Evolutionary conservation across 2,797 vertebrate genomes (phyloP), one percentile per base, ranked within the genome.

Genomic region (Sparidentex hasta): DNA sequence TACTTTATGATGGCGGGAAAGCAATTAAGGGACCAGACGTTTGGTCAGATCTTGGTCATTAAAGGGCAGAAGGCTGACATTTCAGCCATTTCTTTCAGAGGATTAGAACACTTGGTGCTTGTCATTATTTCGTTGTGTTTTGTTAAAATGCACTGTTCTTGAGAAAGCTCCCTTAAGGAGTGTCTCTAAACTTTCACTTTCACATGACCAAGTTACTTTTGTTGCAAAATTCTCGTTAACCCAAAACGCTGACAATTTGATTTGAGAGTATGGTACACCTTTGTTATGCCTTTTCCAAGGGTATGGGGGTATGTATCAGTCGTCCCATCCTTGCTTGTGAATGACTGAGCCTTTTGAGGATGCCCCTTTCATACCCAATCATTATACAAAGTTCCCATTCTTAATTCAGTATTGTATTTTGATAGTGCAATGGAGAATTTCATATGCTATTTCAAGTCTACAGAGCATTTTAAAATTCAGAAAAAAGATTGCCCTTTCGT

Each of bases 51-150:
- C 13, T 54, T 33, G n/a, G 14, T 52, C 29, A 67, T 65, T 52
- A 58, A 63, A 46, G 70, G 48, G 27, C 57, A 58, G 41, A 74
- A 63, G 41, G 73, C 44, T 65, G 38, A 61, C 51, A 61, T 52
- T 66, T 71, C 61, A 66, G 25, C 65, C 5, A 47, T 77, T 74
- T 51, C 51, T n/a, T 48, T 62, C 17, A 56, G 29, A 59, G 58
- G 46, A 67, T 63, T 41, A 65, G 14, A 65, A 33, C 25, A 56
- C 29, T 66, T 62, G 27, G 66, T 73, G 13, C 16, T 59, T 66
- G 38, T 47, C 7, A 46, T 69, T 65, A 33, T 62, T 20, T 33
- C 7, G 48, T 69, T 50, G 46, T 48, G n/a, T 56, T 56, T 48
- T 18, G 8, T 12, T 25, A 52, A 63, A 71, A 67, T 64, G 18